phyloP scores from a whole-genome alignment of 2,888 invertebrate genomes.

The Stenichneumon culpator region DNA sequence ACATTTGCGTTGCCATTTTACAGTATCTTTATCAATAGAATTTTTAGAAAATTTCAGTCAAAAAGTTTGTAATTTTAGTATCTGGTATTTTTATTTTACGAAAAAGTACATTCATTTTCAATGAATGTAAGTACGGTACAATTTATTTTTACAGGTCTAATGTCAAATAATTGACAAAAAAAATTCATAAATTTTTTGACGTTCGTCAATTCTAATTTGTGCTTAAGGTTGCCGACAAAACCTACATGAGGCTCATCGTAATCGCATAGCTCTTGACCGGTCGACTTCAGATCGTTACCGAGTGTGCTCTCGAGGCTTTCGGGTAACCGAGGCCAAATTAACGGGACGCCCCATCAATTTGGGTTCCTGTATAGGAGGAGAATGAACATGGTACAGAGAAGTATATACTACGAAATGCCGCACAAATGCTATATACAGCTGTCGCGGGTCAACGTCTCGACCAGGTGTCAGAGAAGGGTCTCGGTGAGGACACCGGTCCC shows the following conservation, averaged over 20 bases:
- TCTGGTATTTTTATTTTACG: too few species aligned
- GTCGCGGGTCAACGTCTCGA: slow-evolving; percentile 43
- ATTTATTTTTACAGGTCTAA: not conserved
- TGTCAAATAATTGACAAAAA: not conserved
- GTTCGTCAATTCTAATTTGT: not conserved
- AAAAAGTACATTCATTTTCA: too few species aligned
- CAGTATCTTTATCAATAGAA: too few species aligned
- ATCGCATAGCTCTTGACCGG: slow-evolving; percentile 34
- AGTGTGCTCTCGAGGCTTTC: slow-evolving; percentile 49
- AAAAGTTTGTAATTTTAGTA: too few species aligned
- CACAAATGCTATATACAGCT: slow-evolving; percentile 8
- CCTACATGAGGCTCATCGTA: not conserved
- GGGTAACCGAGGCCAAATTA: slow-evolving; percentile 62
- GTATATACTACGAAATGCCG: not conserved
- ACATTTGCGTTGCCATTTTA: too few species aligned
- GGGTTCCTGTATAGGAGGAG: slow-evolving; percentile 13
- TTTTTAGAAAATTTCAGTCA: too few species aligned
- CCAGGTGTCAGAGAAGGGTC: slow-evolving; percentile 57
- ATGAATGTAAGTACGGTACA: too few species aligned
- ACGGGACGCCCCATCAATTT: slow-evolving; percentile 56
- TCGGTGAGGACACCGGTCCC: slow-evolving; percentile 23
- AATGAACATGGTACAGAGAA: not conserved
- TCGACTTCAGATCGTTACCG: slow-evolving; percentile 50
- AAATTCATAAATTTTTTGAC: not conserved
- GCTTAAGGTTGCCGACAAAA: not conserved